Evolutionary conservation across 2,113 vertebrate genomes (phyloP).

Genomic region (Anoura caudifer): DNA sequence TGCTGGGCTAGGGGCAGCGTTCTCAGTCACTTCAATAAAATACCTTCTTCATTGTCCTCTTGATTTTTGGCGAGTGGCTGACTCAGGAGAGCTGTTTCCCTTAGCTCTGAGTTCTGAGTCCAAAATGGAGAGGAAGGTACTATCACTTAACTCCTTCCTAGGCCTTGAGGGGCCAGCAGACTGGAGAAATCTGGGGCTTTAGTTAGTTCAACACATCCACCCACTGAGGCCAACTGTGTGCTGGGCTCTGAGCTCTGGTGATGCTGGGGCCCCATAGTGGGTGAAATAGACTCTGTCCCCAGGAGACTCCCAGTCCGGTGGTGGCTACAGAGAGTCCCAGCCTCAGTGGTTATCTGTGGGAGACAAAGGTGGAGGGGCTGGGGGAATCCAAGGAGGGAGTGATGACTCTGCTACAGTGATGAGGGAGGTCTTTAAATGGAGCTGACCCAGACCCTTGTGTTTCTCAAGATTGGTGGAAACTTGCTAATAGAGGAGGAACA

Average conservation of each 20-base stretch:
- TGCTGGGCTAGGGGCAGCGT: neutral
- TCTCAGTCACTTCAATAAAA: constrained; percentile 61
- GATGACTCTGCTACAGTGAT: neutral
- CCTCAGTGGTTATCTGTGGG: neutral
- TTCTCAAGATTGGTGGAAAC: neutral
- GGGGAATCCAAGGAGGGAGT: neutral
- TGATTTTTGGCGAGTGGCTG: constrained; percentile 30
- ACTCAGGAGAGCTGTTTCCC: neutral
- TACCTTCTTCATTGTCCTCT: constrained; percentile 1
- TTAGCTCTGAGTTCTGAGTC: neutral
- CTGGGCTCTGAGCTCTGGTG: neutral
- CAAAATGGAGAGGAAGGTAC: neutral
- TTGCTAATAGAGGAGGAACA: neutral
- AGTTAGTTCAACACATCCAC: neutral
- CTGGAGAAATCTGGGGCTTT: neutral
- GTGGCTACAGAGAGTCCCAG: neutral
- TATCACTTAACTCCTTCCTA: neutral
- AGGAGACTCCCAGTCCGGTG: neutral
- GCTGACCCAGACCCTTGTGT: neutral
- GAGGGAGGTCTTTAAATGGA: neutral
- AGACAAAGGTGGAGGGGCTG: neutral
- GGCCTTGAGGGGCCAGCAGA: neutral
- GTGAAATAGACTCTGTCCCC: neutral
- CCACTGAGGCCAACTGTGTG: neutral
- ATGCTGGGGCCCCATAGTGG: neutral